phyloP scores from a whole-genome alignment of 2,113 vertebrate species.

The Mionectes macconnelli region DNA sequence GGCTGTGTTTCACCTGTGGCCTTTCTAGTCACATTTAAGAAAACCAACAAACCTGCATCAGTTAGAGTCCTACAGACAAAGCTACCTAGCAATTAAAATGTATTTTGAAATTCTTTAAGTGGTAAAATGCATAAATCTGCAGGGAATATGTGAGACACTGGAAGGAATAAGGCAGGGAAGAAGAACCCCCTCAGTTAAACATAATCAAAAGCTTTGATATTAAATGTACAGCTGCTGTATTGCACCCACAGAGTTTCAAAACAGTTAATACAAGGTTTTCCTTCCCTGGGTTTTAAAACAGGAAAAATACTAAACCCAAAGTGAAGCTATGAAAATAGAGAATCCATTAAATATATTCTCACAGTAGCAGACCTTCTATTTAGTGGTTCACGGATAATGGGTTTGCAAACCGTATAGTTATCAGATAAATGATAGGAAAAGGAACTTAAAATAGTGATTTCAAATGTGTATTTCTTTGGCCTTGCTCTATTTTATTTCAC shows the following conservation, averaged over 20 bases:
- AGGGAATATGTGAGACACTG: neutral
- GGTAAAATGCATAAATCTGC: conserved; percentile 21
- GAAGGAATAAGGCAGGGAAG: neutral
- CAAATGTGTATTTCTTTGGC: neutral
- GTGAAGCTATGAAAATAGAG: conserved; percentile 4
- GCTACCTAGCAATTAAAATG: conserved; percentile 4
- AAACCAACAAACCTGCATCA: neutral
- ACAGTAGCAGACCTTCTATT: conserved; percentile 22
- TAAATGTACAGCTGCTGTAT: conserved; percentile 22
- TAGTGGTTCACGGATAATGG: neutral
- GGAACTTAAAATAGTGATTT: conserved; percentile 50
- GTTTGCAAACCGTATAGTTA: conserved; percentile 18
- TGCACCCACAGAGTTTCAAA: conserved; percentile 31
- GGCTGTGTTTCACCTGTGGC: neutral
- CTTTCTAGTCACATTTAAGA: neutral
- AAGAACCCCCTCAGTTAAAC: conserved; percentile 14
- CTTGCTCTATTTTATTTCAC: conserved; percentile 5
- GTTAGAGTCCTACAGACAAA: neutral
- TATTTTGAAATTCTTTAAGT: neutral
- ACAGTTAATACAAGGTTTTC: conserved; percentile 13
- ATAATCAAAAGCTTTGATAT: conserved; percentile 32
- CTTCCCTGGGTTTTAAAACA: conserved; percentile 11
- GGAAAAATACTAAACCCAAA: neutral
- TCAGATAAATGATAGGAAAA: conserved; percentile 23
- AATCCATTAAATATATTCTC: conserved; percentile 57